Conservation (phyloP, 30 jellyfish, hydroid and myxozoan genomes). For the Aurelia sp. region DNA sequence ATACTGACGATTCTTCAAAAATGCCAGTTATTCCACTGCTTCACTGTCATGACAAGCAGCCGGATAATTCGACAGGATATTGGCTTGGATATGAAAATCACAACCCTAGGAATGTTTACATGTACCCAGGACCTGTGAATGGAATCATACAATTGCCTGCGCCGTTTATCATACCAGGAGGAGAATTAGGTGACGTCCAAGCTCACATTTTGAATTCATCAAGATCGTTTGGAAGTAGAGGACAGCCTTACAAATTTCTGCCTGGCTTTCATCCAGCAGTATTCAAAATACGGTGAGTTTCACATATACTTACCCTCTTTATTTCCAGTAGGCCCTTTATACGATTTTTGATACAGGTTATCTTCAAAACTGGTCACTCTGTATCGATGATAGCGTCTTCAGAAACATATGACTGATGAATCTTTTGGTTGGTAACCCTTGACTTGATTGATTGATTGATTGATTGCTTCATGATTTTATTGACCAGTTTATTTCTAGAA, state of each 20-base stretch:
- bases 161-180: conserved; percentile 52
- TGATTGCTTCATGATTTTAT: no score
- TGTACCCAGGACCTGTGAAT: conserved; percentile 29
- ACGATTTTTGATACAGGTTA: no score
- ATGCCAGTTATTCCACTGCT: conserved; percentile 42
- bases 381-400: no score
- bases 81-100: conserved; percentile 67
- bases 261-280: conserved; percentile 50
- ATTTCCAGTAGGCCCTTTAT: no score
- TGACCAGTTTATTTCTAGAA: no score
- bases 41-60: conserved; percentile 13
- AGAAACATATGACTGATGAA: no score
- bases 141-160: conserved; percentile 47
- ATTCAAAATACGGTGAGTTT: conserved; percentile 44
- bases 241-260: conserved; percentile 55
- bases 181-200: conserved; percentile 53
- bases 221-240: conserved; percentile 12
- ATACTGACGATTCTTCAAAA: conserved; percentile 7
- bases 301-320: no score
- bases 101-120: conserved; percentile 23
- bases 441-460: no score
- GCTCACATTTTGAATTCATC: conserved; percentile 7
- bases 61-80: background rate
- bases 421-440: no score
- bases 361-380: no score